Conservation (phyloP, 2,888 invertebrate species). For the Chloromyia formosa region DNA sequence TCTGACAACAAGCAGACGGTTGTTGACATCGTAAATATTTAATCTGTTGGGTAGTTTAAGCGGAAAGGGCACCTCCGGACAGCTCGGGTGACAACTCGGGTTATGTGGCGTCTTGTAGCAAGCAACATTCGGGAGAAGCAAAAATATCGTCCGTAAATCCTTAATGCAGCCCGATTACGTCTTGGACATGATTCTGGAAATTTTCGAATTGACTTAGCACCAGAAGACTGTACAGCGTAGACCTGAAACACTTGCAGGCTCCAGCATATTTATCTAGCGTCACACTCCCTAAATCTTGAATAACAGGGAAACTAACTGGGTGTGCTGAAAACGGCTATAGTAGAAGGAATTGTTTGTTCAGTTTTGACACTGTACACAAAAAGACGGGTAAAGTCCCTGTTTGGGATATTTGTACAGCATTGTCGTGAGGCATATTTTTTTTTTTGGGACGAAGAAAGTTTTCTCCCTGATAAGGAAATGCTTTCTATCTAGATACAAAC, state of each 20-base stretch:
- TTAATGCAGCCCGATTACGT: constrained; percentile 33
- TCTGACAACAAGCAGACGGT: constrained; percentile 32
- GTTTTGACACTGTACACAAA: no score
- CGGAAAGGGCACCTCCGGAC: constrained; percentile 27
- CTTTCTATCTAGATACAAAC: no score
- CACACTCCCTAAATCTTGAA: constrained; percentile 6
- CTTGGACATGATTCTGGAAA: constrained; percentile 39
- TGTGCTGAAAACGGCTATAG: neutral
- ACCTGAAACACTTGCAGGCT: constrained; percentile 10
- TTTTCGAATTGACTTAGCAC: constrained; percentile 39
- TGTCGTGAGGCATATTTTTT: no score
- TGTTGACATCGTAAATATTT: constrained; percentile 43
- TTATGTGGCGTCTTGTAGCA: constrained; percentile 1
- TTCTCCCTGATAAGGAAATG: no score
- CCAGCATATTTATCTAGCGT: neutral
- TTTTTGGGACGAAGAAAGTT: no score
- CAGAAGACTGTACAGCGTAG: neutral
- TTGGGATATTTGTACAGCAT: no score
- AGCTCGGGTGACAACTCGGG: constrained; percentile 34
- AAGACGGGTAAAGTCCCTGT: no score
- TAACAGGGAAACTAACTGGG: neutral
- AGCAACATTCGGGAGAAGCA: constrained; percentile 4
- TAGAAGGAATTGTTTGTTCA: neutral
- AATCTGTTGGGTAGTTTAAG: constrained; percentile 28
- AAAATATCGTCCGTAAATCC: constrained; percentile 35